Base-by-base conservation (phyloP, 2,797 vertebrate genomes). In the Sciurus carolinensis region DNA sequence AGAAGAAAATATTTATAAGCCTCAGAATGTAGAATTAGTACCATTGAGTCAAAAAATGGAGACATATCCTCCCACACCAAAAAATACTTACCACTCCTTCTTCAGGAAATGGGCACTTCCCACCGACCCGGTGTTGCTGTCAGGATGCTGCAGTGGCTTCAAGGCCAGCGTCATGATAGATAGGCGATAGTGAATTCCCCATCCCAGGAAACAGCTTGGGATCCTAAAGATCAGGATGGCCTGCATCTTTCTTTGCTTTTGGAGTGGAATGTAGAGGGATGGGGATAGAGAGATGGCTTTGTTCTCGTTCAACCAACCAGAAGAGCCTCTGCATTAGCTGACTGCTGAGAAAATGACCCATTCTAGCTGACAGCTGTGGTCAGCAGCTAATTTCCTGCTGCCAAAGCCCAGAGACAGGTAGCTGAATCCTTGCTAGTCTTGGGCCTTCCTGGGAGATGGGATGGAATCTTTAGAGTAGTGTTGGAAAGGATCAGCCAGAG, bases 41-140 rank as follows among this genome's bases (percentile, higher is more conserved):
- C 36, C 87, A 39, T 39, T 50, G 95, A 95, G 26, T 79, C 69
- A 62, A 52, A 85, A 92, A 79, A 22, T 66, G 36, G 44, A 90
- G 59, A 71, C 15, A 1, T 13, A 12, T 5, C 4, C 67, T 22
- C 33, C 67, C 42, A 6, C 17, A 28, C 26, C 22, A 18, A 44
- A 57, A 20, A 57, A 20, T 6, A 22, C 52, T 64, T 59, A 1
- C 6, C 44, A 13, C n/a, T 84, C 85, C 71, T 92, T 22, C 89
- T 76, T 54, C 8, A 9, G 81, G 66, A 95, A 79, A 26, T 33
- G 22, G 20, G 10, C 67, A 42, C 33, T 57, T 62, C 10, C 44
- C 24, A 36, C 72, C 66, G 42, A 1, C 8, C 5, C 26, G 28
- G 7, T 15, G 2, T 13, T 20, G 14, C 14, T 9, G 10, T 66